Base-by-base conservation (phyloP, 2,888 invertebrate genomes). In the Spodoptera exigua region DNA sequence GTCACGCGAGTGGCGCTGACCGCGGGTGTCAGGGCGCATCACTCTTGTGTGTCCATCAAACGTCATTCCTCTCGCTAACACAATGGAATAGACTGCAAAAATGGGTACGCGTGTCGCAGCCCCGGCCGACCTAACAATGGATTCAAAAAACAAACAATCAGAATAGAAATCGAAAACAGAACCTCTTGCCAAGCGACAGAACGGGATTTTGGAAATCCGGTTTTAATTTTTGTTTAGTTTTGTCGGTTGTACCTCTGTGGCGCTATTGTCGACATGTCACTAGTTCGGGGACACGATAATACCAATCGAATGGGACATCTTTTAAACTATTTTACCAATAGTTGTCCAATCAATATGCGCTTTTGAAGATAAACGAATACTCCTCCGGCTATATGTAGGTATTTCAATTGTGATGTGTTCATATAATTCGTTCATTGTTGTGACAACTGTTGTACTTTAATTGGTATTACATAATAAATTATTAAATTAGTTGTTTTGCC, bases 131-230 rank as follows among this genome's bases (percentile, higher is more conserved):
- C 80, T 87, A 88, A 93, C 93, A 93, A 93, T 92, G 90, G 88
- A 77, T 72, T 77, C 82, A 92, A 92, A 90, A 93, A 93, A 92
- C 91, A 92, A 94, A 93, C 93, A 92, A 89, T 91, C 88, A 84
- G 61, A 90, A 92, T 92, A 92, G 92, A 93, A 93, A 93, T 91
- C 91, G 92, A 94, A 93, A 93, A 93, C 92, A 89, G 87, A 89
- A 88, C 88, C 89, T 92, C 89, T 91, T 92, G 88, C 84, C 85
- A 88, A 88, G 89, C 91, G 84, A 88, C 85, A 74, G 84, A 93
- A 93, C 93, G 92, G 93, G 93, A 93, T 93, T 94, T 93, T 89
- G 91, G 89, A 91, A 92, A 93, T 93, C 94, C 92, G 92, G 93
- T 93, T 93, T 89, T 80, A 69, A 81, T 76, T 88, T 90, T 88